Evolutionary conservation across 2,113 vertebrate genomes (phyloP).

Genomic region (Vulpes vulpes): DNA sequence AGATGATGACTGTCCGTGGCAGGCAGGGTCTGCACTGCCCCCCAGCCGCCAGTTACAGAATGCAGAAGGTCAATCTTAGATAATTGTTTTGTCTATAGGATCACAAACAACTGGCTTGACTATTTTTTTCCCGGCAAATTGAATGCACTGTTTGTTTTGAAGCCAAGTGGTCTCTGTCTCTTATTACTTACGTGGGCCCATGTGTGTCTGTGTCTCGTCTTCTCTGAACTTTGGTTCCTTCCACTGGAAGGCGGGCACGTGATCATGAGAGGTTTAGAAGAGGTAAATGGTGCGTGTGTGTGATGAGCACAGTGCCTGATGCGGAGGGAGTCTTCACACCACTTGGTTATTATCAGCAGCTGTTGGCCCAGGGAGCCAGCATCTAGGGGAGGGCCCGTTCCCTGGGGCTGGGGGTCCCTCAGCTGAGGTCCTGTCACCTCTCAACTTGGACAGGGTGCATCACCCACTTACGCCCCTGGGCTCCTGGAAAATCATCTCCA

Average conservation of each 20-base stretch:
- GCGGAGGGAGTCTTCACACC: background rate
- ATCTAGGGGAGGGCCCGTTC: background rate
- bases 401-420: background rate
- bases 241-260: background rate
- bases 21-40: slow-evolving; percentile 15
- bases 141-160: slow-evolving; percentile 15
- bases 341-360: background rate
- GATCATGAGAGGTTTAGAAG: background rate
- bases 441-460: background rate
- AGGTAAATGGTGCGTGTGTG: background rate
- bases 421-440: background rate
- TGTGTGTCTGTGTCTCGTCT: background rate
- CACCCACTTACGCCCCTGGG: too few relatives aligned
- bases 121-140: background rate
- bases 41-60: background rate
- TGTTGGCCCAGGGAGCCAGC: background rate
- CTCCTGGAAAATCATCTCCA: background rate
- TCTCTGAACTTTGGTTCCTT: background rate
- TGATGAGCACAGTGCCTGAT: background rate
- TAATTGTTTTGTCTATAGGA: slow-evolving; percentile 77
- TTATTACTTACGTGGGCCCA: background rate
- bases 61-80: slow-evolving; percentile 27
- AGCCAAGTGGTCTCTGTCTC: background rate
- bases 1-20: background rate
- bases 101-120: slow-evolving; percentile 67